phyloP scores from a whole-genome alignment of 2,113 vertebrate genomes.

The Rhizomys pruinosus region DNA sequence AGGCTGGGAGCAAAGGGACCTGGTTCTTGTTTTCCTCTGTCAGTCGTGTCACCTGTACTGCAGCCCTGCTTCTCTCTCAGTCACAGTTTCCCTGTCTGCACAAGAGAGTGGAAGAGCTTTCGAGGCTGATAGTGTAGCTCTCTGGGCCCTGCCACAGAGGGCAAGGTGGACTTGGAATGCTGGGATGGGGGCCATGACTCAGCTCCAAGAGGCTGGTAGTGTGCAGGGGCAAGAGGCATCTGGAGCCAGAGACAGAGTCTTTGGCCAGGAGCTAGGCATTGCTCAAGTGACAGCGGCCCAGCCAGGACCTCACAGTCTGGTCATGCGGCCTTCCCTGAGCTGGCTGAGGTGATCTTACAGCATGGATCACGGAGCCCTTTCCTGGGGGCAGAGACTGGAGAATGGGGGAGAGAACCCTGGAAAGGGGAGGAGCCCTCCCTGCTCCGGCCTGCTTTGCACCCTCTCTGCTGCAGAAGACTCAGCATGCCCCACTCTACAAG shows the following conservation, averaged over 20 bases:
- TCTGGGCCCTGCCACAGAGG: neutral
- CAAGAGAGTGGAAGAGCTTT: neutral
- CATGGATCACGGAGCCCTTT: neutral
- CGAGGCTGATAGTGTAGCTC: neutral
- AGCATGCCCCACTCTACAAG: too few species aligned
- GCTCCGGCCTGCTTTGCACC: neutral
- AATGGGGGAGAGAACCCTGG: neutral
- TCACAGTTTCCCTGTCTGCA: conserved; percentile 25
- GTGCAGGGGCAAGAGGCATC: conserved; percentile 31
- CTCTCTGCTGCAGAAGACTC: neutral
- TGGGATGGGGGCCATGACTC: conserved; percentile 62
- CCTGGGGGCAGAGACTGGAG: neutral
- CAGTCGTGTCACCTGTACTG: neutral
- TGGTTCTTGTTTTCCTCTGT: neutral
- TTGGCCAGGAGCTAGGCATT: neutral
- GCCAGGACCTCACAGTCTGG: neutral
- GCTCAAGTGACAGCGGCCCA: neutral
- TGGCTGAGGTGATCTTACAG: neutral
- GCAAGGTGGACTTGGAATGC: neutral
- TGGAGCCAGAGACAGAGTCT: neutral
- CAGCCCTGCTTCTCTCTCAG: neutral
- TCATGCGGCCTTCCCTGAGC: neutral
- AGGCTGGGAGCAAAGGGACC: neutral
- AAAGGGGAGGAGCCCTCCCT: neutral
- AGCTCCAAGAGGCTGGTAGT: conserved; percentile 55